phyloP scores from a whole-genome alignment of 2,113 vertebrate genomes.

The Catagonus wagneri region DNA sequence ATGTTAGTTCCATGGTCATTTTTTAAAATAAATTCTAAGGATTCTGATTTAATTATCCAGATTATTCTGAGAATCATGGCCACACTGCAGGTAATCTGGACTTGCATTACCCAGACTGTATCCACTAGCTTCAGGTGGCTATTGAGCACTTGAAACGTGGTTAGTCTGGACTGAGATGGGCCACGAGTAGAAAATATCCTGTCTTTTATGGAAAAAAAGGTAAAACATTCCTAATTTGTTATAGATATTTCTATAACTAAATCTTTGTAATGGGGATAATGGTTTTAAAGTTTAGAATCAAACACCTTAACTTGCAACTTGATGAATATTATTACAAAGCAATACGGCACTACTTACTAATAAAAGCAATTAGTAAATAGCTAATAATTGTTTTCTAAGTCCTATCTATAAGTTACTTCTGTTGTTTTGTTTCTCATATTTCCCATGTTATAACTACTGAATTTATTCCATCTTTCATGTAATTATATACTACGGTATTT shows the following conservation, averaged over 20 bases:
- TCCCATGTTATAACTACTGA: not conserved
- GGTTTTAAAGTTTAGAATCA: not conserved
- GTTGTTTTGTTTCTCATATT: not conserved
- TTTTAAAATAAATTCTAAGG: not conserved
- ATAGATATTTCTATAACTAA: not conserved
- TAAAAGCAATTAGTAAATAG: not conserved
- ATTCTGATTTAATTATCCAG: not conserved
- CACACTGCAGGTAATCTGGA: not conserved
- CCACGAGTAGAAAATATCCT: not conserved
- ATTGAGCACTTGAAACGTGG: not conserved
- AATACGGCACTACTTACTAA: not conserved
- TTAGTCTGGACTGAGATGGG: not conserved
- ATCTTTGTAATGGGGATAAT: not conserved
- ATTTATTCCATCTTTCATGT: not conserved
- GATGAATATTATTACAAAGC: not conserved
- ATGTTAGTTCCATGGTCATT: not conserved
- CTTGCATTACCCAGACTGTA: not conserved
- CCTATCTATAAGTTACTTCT: not conserved
- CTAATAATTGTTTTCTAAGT: not conserved
- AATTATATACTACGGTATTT: not conserved
- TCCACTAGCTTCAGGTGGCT: not conserved
- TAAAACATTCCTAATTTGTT: not conserved
- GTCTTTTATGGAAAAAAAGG: not conserved
- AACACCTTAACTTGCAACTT: not conserved
- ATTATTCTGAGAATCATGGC: not conserved